phyloP scores from a whole-genome alignment of 2,797 vertebrate species.

The Staurois parvus region DNA sequence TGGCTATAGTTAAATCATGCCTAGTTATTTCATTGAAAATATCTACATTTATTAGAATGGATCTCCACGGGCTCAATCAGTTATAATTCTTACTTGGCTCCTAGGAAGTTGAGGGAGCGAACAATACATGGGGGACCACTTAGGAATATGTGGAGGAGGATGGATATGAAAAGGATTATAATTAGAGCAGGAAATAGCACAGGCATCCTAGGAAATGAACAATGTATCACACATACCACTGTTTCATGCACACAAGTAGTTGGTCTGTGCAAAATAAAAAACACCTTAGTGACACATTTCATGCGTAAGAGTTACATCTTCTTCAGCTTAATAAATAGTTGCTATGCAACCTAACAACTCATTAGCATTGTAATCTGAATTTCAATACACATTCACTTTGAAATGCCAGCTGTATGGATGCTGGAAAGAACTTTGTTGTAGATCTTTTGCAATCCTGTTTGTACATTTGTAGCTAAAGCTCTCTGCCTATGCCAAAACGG shows the following conservation, averaged over 20 bases:
- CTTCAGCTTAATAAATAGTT: neutral
- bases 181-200: slow-evolving; percentile 1
- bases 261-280: neutral
- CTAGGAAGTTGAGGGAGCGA: neutral
- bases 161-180: neutral
- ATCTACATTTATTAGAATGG: neutral
- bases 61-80: neutral
- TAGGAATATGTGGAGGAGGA: neutral
- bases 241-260: neutral
- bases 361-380: neutral
- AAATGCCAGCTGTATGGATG: slow-evolving; percentile 3
- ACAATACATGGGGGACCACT: neutral
- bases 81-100: neutral
- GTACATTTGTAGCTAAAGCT: slow-evolving; percentile 20
- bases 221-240: neutral
- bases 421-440: neutral
- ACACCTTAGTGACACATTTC: neutral
- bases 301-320: neutral
- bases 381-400: neutral
- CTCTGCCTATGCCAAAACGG: slow-evolving; percentile 35
- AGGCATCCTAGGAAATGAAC: neutral
- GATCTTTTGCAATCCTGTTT: neutral
- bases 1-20: neutral
- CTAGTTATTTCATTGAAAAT: neutral
- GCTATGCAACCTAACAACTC: neutral